A percentile compares a stretch with the other conserved stretches of the same genome.
Conservation (phyloP, 2,888 invertebrate genomes). For the Caradrina clavipalpis region DNA sequence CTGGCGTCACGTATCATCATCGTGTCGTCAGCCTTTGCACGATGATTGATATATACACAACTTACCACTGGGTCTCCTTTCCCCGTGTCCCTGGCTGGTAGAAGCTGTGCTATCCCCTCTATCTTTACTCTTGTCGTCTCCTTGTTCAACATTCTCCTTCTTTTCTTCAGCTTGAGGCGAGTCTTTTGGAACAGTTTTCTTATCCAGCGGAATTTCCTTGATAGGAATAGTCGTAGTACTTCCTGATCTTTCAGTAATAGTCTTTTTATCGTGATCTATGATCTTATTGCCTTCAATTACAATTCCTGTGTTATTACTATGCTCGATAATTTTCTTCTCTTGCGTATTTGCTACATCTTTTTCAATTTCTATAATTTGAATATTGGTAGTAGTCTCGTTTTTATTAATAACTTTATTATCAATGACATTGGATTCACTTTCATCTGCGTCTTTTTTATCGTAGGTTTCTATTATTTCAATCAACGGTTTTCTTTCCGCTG, state of each 20-base stretch:
- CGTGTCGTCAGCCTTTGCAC: too few relatives aligned
- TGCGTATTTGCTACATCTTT: constrained; percentile 10
- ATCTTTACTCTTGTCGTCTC: constrained; percentile 40
- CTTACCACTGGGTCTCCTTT: constrained; percentile 66
- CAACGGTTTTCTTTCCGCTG: constrained; percentile 76
- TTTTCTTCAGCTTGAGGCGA: constrained; percentile 51
- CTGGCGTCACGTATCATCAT: background rate
- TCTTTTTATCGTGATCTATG: constrained; percentile 77
- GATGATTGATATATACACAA: background rate
- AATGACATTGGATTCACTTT: constrained; percentile 49
- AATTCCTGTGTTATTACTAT: constrained; percentile 21
- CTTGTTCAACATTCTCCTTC: constrained; percentile 48
- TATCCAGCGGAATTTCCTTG: constrained; percentile 63
- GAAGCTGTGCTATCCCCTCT: constrained; percentile 44
- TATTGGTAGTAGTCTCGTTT: constrained; percentile 50
- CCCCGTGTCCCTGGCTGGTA: constrained; percentile 40
- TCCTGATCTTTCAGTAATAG: constrained; percentile 63
- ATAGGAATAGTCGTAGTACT: constrained; percentile 62
- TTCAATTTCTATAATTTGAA: constrained; percentile 60
- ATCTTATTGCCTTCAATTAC: constrained; percentile 68
- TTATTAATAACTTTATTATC: constrained; percentile 48
- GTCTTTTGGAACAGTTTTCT: constrained; percentile 45
- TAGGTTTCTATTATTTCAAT: constrained; percentile 79
- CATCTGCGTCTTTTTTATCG: constrained; percentile 59
- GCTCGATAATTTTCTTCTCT: background rate